Evolutionary conservation across 2,113 vertebrate genomes (phyloP), one percentile per base, ranked within the genome.

Genomic region (Anguilla rostrata): DNA sequence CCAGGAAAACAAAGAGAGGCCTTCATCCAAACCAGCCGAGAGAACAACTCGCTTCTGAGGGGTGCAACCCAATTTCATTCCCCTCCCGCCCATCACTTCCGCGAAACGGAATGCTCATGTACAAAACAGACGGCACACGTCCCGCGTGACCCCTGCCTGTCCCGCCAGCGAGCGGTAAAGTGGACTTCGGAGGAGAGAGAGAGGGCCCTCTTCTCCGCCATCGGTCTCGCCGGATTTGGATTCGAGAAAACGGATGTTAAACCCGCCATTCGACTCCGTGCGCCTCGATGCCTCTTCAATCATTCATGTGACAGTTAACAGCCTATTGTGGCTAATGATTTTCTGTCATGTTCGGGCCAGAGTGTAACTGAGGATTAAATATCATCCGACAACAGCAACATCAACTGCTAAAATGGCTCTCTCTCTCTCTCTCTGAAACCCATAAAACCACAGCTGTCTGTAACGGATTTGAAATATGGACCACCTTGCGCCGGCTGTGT

Each of bases 291-390:
- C 92, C 92, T 91, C 92, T 91, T 95, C 94, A 94, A 94, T 95
- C 94, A 94, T 93, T 95, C 94, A 93, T 94, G 92, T 95, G 95
- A 95, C 93, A 94, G 94, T 95, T 94, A 96, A 94, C 94, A 86
- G 94, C 92, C 95, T 91, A 81, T 88, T 86, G 93, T 92, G 93
- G 91, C 92, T 95, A 96, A 96, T 95, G 95, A 96, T 96, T 95
- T 95, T 91, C 94, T 93, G 95, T 95, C 95, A 94, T 94, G 94
- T 95, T 92, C 89, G 15, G 91, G 89, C 88, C 88, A 84, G 80
- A 82, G 92, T 78, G 89, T 91, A 95, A 94, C 90, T 86, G 89
- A 90, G 92, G 93, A 95, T 96, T 94, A 94, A 93, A 94, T 94
- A 95, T 92, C 85, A 87, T 88, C 90, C 16, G 92, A 91, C 91